phyloP scores from a whole-genome alignment of 2,888 invertebrate genomes.

The Aethes cnicana region DNA sequence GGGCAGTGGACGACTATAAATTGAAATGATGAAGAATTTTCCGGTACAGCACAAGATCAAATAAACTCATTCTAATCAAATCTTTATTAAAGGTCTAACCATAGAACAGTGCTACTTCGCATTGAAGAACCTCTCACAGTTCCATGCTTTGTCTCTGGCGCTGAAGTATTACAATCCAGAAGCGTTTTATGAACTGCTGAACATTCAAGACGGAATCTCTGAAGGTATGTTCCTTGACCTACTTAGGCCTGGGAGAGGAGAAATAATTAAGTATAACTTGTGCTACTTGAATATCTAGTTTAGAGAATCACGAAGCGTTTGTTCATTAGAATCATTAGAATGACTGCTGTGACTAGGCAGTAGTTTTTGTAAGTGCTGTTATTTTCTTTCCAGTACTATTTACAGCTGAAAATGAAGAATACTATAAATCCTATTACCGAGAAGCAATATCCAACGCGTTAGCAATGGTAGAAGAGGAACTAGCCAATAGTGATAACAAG shows the following conservation, averaged over 20 bases:
- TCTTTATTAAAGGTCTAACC: constrained; percentile 67
- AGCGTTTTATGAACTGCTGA: constrained; percentile 77
- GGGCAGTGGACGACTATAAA: too few species aligned
- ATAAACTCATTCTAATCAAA: background rate
- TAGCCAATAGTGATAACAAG: constrained; percentile 50
- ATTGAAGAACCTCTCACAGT: constrained; percentile 83
- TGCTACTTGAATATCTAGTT: too few species aligned
- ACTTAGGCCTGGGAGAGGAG: too few species aligned
- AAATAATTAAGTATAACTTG: too few species aligned
- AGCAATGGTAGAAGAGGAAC: constrained; percentile 82
- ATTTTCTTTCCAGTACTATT: constrained; percentile 76
- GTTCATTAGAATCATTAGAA: too few species aligned
- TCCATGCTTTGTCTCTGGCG: constrained; percentile 85
- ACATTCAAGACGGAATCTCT: constrained; percentile 70
- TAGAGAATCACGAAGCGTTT: too few species aligned
- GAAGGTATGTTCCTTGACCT: constrained; percentile 56
- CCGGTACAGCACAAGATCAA: background rate
- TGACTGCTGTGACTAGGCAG: too few species aligned
- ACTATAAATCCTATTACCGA: constrained; percentile 86
- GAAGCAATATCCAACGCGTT: constrained; percentile 85
- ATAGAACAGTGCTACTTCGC: constrained; percentile 83
- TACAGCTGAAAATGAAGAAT: constrained; percentile 84
- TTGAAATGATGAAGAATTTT: too few species aligned
- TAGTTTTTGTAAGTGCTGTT: too few species aligned
- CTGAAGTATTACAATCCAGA: constrained; percentile 83